phyloP scores from a whole-genome alignment of 2,113 vertebrate species.

The Chionis minor region DNA sequence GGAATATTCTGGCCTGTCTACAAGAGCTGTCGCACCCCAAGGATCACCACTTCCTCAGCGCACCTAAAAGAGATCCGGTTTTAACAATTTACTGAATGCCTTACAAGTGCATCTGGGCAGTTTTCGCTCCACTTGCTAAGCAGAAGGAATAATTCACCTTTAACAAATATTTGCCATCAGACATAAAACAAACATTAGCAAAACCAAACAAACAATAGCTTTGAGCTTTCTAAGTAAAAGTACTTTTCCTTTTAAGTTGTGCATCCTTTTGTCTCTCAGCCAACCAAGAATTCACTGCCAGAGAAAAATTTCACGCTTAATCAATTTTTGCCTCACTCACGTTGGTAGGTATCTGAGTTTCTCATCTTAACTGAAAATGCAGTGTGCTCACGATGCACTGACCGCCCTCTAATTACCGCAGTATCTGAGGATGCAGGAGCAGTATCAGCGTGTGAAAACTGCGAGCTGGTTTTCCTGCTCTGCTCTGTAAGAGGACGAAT shows the following conservation, averaged over 20 bases:
- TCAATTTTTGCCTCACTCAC: not conserved
- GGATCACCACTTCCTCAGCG: not conserved
- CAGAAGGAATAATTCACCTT: slow-evolving; percentile 7
- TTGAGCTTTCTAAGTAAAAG: not conserved
- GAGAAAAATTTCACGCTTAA: slow-evolving; percentile 22
- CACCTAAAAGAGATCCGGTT: not conserved
- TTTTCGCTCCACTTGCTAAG: not conserved
- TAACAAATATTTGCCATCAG: not conserved
- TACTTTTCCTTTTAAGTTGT: not conserved
- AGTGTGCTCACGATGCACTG: not conserved
- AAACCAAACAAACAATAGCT: slow-evolving; percentile 16
- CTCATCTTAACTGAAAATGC: not conserved
- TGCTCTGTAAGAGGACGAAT: not conserved
- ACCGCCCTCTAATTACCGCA: not conserved
- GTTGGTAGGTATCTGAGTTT: not conserved
- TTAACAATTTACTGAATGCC: not conserved
- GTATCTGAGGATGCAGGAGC: not conserved
- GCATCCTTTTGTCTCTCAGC: not conserved
- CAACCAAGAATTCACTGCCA: not conserved
- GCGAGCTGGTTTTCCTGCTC: not conserved
- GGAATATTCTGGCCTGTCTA: not conserved
- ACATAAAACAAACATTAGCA: slow-evolving; percentile 18
- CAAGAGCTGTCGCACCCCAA: not conserved
- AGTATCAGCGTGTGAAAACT: not conserved
- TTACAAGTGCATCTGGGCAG: not conserved